Evolutionary conservation across 2,113 vertebrate species (phyloP).

Genomic region (Mus musculus): GRCm39 chr8:113633001-113633500

Average conservation of each 20-base stretch:
- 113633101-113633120: not conserved
- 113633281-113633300: not conserved
- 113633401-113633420: constrained; percentile 71
- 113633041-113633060: not conserved
- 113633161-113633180: not conserved
- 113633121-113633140: not conserved
- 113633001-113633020: not conserved
- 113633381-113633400: constrained; percentile 70
- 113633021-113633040: not conserved
- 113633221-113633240: not conserved
- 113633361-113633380: constrained; percentile 78
- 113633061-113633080: not conserved
- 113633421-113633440: constrained; percentile 70
- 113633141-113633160: constrained; percentile 3
- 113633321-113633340: constrained; percentile 37
- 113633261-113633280: not conserved
- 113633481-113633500: constrained; percentile 81
- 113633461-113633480: constrained; percentile 80
- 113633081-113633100: not conserved
- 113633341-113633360: constrained; percentile 72
- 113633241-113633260: not conserved
- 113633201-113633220: not conserved
- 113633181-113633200: not conserved
- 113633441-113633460: constrained; percentile 74
- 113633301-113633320: not conserved